These are phyloP conservation scores for Hypotaenidia philippensis DNA, from an alignment of 2,797 vertebrate genomes.

Conservation along the genomic window DNA sequence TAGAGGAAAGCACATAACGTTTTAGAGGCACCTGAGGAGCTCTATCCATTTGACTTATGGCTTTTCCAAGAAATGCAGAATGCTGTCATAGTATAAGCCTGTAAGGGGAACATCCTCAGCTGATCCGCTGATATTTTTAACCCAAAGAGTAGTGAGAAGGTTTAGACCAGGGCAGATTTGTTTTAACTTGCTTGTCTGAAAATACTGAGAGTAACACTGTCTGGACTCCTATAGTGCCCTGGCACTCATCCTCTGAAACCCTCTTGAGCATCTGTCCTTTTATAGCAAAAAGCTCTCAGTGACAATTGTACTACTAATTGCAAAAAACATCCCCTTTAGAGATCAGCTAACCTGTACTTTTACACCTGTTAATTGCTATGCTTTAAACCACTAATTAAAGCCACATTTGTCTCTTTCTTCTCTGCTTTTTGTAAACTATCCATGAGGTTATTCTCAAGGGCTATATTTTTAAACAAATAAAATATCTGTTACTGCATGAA, in stretches of 20 bases:
- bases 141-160: not conserved
- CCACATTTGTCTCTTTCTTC: not conserved
- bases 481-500: not conserved
- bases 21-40: slow-evolving; percentile 32
- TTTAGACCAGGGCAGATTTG: not conserved
- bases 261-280: not conserved
- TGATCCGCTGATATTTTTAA: slow-evolving; percentile 28
- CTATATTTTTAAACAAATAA: not conserved
- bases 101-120: not conserved
- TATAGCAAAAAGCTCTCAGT: not conserved
- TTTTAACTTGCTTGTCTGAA: slow-evolving; percentile 30
- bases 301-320: not conserved
- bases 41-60: not conserved
- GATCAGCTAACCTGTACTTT: not conserved
- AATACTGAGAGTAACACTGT: not conserved
- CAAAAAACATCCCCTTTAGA: not conserved
- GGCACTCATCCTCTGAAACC: not conserved
- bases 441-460: not conserved
- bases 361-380: not conserved
- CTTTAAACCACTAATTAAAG: not conserved
- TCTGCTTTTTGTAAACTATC: not conserved
- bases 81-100: not conserved
- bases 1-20: not conserved
- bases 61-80: not conserved
- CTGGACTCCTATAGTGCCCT: not conserved